Conservation (phyloP, 2,797 vertebrate species). For the Ficedula albicollis region DNA sequence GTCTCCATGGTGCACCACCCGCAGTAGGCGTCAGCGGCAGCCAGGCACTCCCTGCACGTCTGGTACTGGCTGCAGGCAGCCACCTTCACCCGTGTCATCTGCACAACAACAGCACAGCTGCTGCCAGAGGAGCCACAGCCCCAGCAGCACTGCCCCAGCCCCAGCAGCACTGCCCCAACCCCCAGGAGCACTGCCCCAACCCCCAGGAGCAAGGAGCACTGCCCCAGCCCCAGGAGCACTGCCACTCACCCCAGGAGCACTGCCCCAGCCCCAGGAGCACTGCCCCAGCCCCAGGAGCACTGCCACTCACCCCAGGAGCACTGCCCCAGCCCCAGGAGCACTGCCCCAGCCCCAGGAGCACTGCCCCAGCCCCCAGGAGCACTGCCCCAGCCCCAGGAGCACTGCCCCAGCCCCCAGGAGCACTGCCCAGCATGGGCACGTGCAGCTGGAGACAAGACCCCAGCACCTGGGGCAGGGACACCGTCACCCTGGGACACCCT, state of each 20-base stretch:
- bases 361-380: neutral
- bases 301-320: too few species aligned
- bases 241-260: fast-evolving
- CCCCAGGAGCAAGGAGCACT: too few species aligned
- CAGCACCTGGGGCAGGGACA: fast-evolving
- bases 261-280: too few species aligned
- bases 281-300: too few species aligned
- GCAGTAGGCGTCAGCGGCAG: slow-evolving; percentile 88
- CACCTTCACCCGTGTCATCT: slow-evolving; percentile 92
- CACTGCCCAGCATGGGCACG: fast-evolving
- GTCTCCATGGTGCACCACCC: slow-evolving; percentile 96
- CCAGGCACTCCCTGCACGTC: slow-evolving; percentile 88
- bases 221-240: too few species aligned
- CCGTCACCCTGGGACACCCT: too few species aligned
- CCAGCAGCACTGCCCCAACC: neutral
- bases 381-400: too few species aligned
- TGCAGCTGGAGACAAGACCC: fast-evolving
- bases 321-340: too few species aligned
- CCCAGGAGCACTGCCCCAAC: fast-evolving
- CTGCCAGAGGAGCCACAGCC: neutral
- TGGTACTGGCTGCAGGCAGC: slow-evolving; percentile 84
- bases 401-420: neutral
- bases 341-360: too few species aligned
- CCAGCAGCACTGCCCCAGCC: neutral
- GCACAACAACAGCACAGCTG: slow-evolving; percentile 19